A percentile compares a stretch with the other conserved stretches of the same genome.
Evolutionary conservation across 2,797 vertebrate species (phyloP).

Genomic region (Leptoclinus maculatus): DNA sequence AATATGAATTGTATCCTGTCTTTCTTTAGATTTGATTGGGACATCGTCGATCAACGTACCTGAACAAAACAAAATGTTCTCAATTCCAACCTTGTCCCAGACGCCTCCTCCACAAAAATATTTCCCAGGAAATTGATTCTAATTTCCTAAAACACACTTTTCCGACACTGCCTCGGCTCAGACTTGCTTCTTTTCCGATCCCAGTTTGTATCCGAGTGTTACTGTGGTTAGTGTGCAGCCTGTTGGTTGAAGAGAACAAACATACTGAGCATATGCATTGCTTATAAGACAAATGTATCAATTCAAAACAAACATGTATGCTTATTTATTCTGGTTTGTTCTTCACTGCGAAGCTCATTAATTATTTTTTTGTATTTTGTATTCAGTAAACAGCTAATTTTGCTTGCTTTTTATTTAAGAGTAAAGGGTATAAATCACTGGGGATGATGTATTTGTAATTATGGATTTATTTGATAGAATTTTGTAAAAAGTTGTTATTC

Average conservation of each 20-base stretch:
- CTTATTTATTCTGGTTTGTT: slow-evolving; percentile 76
- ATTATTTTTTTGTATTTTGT: slow-evolving; percentile 51
- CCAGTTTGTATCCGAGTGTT: slow-evolving; percentile 28
- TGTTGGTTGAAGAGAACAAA: slow-evolving; percentile 16
- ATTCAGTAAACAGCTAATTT: slow-evolving; percentile 31
- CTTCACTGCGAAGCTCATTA: slow-evolving; percentile 34
- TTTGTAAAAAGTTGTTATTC: slow-evolving; percentile 57
- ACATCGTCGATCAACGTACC: slow-evolving; percentile 43
- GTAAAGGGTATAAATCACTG: slow-evolving; percentile 27
- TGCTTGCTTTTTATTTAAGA: slow-evolving; percentile 50
- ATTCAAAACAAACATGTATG: slow-evolving; percentile 58
- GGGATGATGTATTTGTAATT: slow-evolving; percentile 53
- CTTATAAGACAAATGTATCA: slow-evolving; percentile 49
- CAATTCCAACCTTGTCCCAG: slow-evolving; percentile 62
- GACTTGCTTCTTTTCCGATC: neutral
- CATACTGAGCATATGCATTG: slow-evolving; percentile 20
- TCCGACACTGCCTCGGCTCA: slow-evolving; percentile 34
- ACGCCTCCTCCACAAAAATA: slow-evolving; percentile 68
- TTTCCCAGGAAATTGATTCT: slow-evolving; percentile 66
- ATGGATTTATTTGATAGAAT: slow-evolving; percentile 42
- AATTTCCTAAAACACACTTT: slow-evolving; percentile 50
- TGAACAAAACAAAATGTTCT: slow-evolving; percentile 70
- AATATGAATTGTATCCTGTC: neutral
- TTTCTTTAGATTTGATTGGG: slow-evolving; percentile 77
- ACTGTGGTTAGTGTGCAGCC: slow-evolving; percentile 25